phyloP scores from a whole-genome alignment of 2,888 invertebrate genomes.

The Campoletis raptor region DNA sequence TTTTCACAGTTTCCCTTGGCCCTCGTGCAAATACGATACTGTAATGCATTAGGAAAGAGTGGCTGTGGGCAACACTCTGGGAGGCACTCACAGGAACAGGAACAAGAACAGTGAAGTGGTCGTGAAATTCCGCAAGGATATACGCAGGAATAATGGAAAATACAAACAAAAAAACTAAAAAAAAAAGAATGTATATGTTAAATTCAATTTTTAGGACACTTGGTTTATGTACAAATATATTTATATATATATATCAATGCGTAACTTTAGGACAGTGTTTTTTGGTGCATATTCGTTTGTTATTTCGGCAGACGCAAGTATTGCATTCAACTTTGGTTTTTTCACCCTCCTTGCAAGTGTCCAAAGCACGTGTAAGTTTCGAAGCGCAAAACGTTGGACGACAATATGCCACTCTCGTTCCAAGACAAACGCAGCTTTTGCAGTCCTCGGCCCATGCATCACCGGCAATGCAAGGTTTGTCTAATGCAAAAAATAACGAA shows the following conservation, averaged over 20 bases:
- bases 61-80: too few species aligned
- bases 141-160: too few species aligned
- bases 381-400: conserved; percentile 70
- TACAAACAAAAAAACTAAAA: too few species aligned
- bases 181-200: too few species aligned
- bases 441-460: conserved; percentile 73
- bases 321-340: conserved; percentile 57
- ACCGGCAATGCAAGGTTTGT: conserved; percentile 66
- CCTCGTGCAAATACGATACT: too few species aligned
- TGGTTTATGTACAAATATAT: not conserved
- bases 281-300: conserved; percentile 62
- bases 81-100: too few species aligned
- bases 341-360: conserved; percentile 65
- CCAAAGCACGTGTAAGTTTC: conserved; percentile 50
- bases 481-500: conserved; percentile 47
- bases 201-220: not conserved
- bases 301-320: conserved; percentile 64
- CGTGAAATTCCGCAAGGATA: too few species aligned
- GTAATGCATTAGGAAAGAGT: too few species aligned
- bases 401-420: conserved; percentile 58
- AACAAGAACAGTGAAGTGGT: too few species aligned
- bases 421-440: conserved; percentile 66
- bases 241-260: not conserved
- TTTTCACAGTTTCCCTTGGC: too few species aligned
- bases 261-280: conserved; percentile 50